Base-by-base conservation (phyloP, 1,140 invertebrate genomes). In the Aphelinus certus region DNA sequence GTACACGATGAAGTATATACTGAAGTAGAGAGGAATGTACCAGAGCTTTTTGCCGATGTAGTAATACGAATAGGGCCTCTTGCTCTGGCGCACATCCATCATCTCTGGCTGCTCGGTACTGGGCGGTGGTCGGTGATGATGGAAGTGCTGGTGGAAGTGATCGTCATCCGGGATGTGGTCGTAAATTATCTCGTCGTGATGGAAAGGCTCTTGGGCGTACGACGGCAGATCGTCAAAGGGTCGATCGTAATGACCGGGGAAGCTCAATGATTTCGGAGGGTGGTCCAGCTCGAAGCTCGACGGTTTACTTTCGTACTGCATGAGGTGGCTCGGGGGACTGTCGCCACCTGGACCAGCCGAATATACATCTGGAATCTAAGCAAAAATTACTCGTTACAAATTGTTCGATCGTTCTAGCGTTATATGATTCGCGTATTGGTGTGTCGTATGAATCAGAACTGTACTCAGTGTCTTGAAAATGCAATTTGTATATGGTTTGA, bases 11-110 rank as follows among this genome's bases (percentile, higher is more conserved):
- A 95, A 95, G 79, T 94, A 95, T n/a, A 94, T 92, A 73, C 93
- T 94, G 81, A 95, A 95, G 82, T 95, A 95, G 9, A 95, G 81
- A 0, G 94, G 94, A 60, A 95, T 88, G 79, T 95, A 95, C 91
- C 94, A 95, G 2, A 95, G 87, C 80, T 95, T 95, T 74, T 93
- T 91, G 0, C 94, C 94, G 77, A 95, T 90, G 80, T 93, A 95
- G 81, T 95, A 95, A 83, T 95, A 95, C 81, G 93, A 94, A 88
- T 94, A 95, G 3, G 90, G 88, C 76, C 90, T 87, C 75, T 90
- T 87, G 75, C 93, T 94, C 70, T 91, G 93, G 58, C 93, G 89
- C 79, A 93, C 89, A 66, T 90, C 89, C 82, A 92, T 91, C 48
- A 89, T 90, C 48, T 90, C 90, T 64, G 92, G 90, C 82, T 71